A percentile compares a stretch with the other conserved stretches of the same genome.
Conservation (phyloP, 2,797 vertebrate genomes). For the Hypotaenidia okinawae region DNA sequence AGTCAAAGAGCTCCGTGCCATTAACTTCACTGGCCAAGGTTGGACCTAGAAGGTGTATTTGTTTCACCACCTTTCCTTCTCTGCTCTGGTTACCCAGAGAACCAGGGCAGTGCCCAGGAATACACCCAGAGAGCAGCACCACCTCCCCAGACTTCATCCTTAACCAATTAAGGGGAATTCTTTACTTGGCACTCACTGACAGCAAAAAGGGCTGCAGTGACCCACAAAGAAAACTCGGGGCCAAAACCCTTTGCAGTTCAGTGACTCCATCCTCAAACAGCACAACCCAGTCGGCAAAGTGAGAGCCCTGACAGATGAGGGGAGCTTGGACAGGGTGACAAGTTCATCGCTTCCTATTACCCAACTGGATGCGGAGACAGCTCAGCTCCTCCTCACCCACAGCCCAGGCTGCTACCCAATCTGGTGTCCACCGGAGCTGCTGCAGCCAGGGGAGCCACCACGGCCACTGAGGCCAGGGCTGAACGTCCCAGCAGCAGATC, state of each 20-base stretch:
- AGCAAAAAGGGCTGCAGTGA: background rate
- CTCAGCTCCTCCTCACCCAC: background rate
- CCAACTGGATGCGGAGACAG: background rate
- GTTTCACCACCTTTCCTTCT: background rate
- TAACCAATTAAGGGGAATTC: background rate
- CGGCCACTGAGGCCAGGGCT: background rate
- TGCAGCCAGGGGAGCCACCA: background rate
- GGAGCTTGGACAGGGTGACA: background rate
- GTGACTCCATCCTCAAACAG: background rate
- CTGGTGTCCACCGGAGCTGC: fast-evolving
- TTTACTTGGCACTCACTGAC: fast-evolving
- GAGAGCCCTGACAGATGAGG: background rate
- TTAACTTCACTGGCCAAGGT: background rate
- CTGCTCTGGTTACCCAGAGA: background rate
- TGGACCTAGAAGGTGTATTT: background rate
- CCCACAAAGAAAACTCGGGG: background rate
- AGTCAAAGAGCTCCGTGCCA: background rate
- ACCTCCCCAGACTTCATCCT: background rate
- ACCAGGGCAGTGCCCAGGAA: background rate
- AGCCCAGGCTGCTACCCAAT: background rate
- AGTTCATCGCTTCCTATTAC: background rate
- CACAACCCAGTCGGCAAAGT: background rate
- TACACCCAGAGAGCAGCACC: background rate
- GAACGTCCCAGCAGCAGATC: background rate
- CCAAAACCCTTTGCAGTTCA: background rate